Evolutionary conservation across 2,113 vertebrate genomes (phyloP).

Genomic region (Sinocyclocheilus rhinocerous): DNA sequence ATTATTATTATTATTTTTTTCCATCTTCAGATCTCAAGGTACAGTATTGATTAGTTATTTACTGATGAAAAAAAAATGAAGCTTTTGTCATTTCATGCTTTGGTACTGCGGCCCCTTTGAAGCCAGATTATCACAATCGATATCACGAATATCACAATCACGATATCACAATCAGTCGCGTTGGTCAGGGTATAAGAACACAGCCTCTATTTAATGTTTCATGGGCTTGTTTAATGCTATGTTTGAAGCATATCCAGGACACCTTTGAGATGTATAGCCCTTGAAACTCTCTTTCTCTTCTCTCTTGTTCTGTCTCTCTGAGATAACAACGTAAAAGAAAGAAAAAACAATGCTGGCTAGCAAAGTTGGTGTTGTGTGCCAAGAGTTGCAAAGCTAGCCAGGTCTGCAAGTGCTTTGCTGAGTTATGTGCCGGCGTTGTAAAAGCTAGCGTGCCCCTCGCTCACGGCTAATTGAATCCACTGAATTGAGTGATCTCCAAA

Average conservation of each 20-base stretch:
- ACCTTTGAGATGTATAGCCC: constrained; percentile 46
- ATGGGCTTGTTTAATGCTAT: constrained; percentile 25
- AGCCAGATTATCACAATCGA: too few relatives aligned
- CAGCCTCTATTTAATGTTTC: constrained; percentile 36
- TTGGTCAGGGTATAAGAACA: constrained; percentile 2
- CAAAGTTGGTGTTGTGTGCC: constrained; percentile 40
- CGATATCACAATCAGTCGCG: not conserved
- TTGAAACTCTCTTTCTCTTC: constrained; percentile 32
- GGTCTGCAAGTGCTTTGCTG: constrained; percentile 47
- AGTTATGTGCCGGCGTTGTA: constrained; percentile 61
- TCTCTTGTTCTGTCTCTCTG: constrained; percentile 45
- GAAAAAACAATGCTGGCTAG: constrained; percentile 53
- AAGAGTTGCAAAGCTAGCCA: constrained; percentile 41
- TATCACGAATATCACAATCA: too few relatives aligned
- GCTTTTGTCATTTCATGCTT: constrained; percentile 7
- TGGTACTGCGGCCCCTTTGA: not conserved
- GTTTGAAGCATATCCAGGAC: constrained; percentile 55
- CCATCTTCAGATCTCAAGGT: not conserved
- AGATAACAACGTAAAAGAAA: constrained; percentile 51
- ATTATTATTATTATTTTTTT: too few relatives aligned
- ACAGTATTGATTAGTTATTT: not conserved
- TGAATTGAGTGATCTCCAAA: constrained; percentile 69
- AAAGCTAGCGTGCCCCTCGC: constrained; percentile 60
- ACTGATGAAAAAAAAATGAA: not conserved
- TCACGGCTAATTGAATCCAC: constrained; percentile 72